phyloP scores from a whole-genome alignment of 35 echinoderm and acorn worm genomes.

The Patiria miniata region DNA sequence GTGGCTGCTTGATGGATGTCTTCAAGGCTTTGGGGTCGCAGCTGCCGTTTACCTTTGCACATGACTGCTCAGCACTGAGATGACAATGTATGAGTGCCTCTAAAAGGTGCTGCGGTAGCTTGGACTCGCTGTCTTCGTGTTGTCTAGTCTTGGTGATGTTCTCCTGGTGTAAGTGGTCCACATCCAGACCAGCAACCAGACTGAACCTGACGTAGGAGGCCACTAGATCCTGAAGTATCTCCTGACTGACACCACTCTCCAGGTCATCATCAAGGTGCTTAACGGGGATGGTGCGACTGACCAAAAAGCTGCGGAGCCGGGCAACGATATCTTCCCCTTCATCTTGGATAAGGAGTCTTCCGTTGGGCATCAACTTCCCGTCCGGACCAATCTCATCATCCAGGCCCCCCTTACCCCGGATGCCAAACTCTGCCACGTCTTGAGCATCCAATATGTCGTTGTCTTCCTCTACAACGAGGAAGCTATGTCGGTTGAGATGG shows the following conservation, averaged over 20 bases:
- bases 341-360: background rate
- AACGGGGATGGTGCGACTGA: background rate
- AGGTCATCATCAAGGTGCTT: conserved; percentile 4
- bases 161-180: conserved; percentile 15
- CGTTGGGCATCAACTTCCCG: conserved; percentile 9
- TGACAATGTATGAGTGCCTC: conserved; percentile 41
- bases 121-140: conserved; percentile 15
- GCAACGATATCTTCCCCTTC: conserved; percentile 36
- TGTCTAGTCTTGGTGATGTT: conserved; percentile 8
- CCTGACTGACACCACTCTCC: conserved; percentile 29
- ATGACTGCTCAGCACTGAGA: conserved; percentile 17
- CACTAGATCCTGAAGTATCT: conserved; percentile 29
- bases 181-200: conserved; percentile 8
- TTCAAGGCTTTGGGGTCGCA: conserved; percentile 19
- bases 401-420: background rate
- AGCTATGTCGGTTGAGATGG: conserved; percentile 85
- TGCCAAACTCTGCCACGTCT: background rate
- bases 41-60: conserved; percentile 24
- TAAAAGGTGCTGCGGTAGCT: conserved; percentile 21
- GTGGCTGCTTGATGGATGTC: conserved; percentile 18
- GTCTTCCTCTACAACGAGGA: conserved; percentile 44
- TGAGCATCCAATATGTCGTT: background rate
- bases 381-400: conserved; percentile 16
- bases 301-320: conserved; percentile 42
- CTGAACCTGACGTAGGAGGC: background rate